phyloP scores from a whole-genome alignment of 2,888 invertebrate species.

The Cordilura impudica region DNA sequence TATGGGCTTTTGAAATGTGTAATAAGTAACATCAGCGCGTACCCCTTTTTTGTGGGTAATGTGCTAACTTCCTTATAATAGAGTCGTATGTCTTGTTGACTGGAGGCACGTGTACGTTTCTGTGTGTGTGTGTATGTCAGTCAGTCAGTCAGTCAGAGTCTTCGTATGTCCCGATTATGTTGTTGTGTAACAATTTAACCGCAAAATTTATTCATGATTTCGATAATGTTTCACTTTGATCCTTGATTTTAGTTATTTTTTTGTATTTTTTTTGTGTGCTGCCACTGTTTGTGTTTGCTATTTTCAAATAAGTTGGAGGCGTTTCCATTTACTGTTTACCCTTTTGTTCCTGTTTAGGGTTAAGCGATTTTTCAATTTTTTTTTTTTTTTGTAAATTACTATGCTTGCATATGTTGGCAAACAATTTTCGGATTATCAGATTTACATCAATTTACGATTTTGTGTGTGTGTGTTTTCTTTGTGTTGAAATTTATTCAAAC shows the following conservation, averaged over 20 bases:
- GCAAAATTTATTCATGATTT: slow-evolving; percentile 75
- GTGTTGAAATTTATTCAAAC: too few species aligned
- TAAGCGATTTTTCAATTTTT: slow-evolving; percentile 51
- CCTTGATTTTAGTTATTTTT: slow-evolving; percentile 42
- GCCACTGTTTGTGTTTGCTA: slow-evolving; percentile 52
- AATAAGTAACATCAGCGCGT: background rate
- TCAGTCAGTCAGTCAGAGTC: too few species aligned
- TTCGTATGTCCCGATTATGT: slow-evolving; percentile 62
- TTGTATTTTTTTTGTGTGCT: background rate
- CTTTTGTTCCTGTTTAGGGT: slow-evolving; percentile 41
- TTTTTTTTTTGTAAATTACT: too few species aligned
- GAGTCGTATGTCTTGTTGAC: slow-evolving; percentile 24
- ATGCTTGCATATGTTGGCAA: slow-evolving; percentile 61
- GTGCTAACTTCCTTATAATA: slow-evolving; percentile 5
- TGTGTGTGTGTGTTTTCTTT: slow-evolving; percentile 29
- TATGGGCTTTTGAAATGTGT: slow-evolving; percentile 68
- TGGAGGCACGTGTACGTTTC: slow-evolving; percentile 66
- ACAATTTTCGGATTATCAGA: slow-evolving; percentile 65
- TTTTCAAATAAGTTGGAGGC: slow-evolving; percentile 45
- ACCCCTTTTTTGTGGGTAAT: slow-evolving; percentile 31
- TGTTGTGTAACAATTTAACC: slow-evolving; percentile 73
- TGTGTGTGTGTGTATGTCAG: slow-evolving; percentile 62
- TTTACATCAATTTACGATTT: slow-evolving; percentile 60
- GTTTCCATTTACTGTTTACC: slow-evolving; percentile 34
- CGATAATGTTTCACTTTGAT: slow-evolving; percentile 54